Evolutionary conservation across 2,797 vertebrate species (phyloP).

Genomic region (Spinus pinus): DNA sequence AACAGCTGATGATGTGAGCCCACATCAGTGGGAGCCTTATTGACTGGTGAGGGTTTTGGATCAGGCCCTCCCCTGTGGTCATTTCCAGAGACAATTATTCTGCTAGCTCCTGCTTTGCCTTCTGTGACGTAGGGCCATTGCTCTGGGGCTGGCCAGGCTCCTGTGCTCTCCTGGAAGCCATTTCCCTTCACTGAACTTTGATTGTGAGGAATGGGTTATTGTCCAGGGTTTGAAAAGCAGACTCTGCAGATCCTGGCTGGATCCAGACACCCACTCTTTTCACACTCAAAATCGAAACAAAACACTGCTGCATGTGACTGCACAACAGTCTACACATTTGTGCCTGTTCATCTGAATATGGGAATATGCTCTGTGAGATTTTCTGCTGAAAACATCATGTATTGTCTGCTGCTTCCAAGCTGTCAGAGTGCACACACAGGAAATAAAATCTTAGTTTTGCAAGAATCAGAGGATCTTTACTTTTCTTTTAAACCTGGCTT

Average conservation of each 20-base stretch:
- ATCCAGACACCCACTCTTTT: background rate
- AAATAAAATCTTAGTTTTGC: background rate
- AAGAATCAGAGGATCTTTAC: background rate
- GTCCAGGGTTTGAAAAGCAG: slow-evolving; percentile 46
- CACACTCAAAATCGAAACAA: background rate
- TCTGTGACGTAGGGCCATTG: slow-evolving; percentile 53
- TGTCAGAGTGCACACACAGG: background rate
- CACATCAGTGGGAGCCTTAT: slow-evolving; percentile 28
- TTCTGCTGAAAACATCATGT: background rate
- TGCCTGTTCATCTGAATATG: background rate
- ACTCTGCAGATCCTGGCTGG: background rate
- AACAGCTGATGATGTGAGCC: slow-evolving; percentile 26
- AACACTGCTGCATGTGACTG: background rate
- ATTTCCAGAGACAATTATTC: slow-evolving; percentile 64
- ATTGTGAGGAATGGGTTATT: slow-evolving; percentile 71
- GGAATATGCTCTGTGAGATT: background rate
- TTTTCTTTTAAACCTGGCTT: background rate
- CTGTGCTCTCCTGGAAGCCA: slow-evolving; percentile 62
- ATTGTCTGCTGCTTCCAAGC: background rate
- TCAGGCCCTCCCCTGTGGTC: slow-evolving; percentile 41
- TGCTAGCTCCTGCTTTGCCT: slow-evolving; percentile 63
- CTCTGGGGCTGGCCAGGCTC: slow-evolving; percentile 54
- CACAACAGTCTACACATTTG: background rate
- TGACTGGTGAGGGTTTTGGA: slow-evolving; percentile 30
- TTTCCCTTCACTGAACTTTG: slow-evolving; percentile 66